Conservation (phyloP, 2,797 vertebrate genomes). For the Astyanax mexicanus region DNA sequence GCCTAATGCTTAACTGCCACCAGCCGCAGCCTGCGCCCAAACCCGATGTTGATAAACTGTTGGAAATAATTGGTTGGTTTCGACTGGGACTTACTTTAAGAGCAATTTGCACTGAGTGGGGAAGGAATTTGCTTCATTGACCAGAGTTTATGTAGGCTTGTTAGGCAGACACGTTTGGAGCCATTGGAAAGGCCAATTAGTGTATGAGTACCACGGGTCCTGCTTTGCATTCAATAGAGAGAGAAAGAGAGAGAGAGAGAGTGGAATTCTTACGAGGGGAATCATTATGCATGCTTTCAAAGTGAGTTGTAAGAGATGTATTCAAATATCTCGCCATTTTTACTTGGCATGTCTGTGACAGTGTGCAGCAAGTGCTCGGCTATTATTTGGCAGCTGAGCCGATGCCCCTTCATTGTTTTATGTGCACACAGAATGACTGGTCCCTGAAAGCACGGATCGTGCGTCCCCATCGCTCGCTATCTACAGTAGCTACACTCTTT, state of each 20-base stretch:
- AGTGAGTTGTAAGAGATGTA: conserved; percentile 25
- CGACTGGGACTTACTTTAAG: conserved; percentile 46
- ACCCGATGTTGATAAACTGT: conserved; percentile 47
- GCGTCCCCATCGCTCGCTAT: conserved; percentile 26
- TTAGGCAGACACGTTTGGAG: conserved; percentile 47
- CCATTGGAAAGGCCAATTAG: conserved; percentile 39
- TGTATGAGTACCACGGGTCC: conserved; percentile 23
- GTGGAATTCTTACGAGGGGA: conserved; percentile 9
- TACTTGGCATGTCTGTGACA: neutral
- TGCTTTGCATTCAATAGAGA: conserved; percentile 26
- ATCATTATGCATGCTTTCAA: conserved; percentile 36
- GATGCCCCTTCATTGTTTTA: too few relatives aligned
- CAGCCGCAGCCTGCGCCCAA: conserved; percentile 32
- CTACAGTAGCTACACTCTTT: conserved; percentile 34
- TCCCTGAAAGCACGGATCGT: conserved; percentile 38
- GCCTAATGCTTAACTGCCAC: conserved; percentile 36
- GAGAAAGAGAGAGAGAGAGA: too few relatives aligned
- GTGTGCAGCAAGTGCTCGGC: neutral
- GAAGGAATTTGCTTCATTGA: conserved; percentile 59
- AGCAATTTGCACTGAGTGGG: conserved; percentile 57
- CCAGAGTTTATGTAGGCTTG: conserved; percentile 48
- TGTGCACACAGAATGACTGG: conserved; percentile 24
- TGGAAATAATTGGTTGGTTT: conserved; percentile 40
- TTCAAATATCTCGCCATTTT: conserved; percentile 13
- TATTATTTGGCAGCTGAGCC: conserved; percentile 18